Conservation (phyloP, 2,113 vertebrate species). For the Sorex fumeus region DNA sequence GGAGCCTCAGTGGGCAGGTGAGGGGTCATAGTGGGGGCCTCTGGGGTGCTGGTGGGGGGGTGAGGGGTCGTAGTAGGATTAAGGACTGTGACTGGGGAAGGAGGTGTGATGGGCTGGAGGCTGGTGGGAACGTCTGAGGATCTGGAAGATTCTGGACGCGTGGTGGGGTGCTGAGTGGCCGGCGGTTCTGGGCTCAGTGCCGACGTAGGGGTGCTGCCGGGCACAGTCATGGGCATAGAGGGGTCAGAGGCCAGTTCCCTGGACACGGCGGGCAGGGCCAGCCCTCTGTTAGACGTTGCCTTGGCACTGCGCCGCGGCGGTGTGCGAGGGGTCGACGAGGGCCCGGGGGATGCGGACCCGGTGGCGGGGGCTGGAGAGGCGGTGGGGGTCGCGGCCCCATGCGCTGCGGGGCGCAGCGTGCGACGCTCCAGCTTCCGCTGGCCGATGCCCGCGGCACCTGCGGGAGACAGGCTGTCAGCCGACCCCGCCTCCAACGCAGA, state of each 20-base stretch:
- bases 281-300: accelerated
- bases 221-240: background rate
- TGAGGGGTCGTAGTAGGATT: background rate
- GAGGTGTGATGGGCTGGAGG: background rate
- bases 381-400: background rate
- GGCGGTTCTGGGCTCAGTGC: background rate
- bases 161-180: background rate
- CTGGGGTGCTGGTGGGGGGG: accelerated
- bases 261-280: background rate
- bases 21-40: background rate
- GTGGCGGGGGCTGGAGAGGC: background rate
- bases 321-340: background rate
- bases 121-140: background rate
- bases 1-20: background rate
- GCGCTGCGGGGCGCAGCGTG: background rate
- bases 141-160: background rate
- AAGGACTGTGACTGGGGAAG: background rate
- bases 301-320: background rate
- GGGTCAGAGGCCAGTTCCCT: conserved; percentile 40
- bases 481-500: background rate
- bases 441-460: conserved; percentile 43
- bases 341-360: background rate
- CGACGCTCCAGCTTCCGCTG: background rate
- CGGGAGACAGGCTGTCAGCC: background rate
- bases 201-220: conserved; percentile 5